phyloP scores from a whole-genome alignment of 1,140 invertebrate species.

The Drosophila melanogaster region DNA sequence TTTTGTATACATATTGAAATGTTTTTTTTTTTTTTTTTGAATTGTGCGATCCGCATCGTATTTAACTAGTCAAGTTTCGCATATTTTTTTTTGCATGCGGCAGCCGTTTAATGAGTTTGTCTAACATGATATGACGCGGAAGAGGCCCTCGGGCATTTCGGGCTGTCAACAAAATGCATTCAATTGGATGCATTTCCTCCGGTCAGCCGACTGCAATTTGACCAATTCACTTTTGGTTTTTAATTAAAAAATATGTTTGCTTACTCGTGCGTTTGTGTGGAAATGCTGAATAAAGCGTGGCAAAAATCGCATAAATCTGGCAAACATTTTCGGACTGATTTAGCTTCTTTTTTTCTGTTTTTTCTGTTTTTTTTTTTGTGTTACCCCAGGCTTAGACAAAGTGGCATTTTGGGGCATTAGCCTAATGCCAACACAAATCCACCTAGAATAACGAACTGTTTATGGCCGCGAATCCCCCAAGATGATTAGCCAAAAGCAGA shows the following conservation, averaged over 20 bases:
- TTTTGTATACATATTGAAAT: not conserved
- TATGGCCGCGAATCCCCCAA: constrained; percentile 6
- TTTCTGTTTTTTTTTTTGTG: not conserved
- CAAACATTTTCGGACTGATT: constrained; percentile 31
- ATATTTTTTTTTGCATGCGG: constrained; percentile 12
- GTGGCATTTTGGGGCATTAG: constrained; percentile 33
- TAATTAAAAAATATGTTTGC: constrained; percentile 39
- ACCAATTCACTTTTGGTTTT: constrained; percentile 25
- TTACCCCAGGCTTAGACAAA: constrained; percentile 3
- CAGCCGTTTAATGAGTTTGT: constrained; percentile 32
- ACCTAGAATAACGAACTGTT: constrained; percentile 32
- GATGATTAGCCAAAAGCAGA: constrained; percentile 24
- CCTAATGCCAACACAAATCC: constrained; percentile 42
- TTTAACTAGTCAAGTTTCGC: constrained; percentile 7
- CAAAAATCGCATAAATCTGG: constrained; percentile 23
- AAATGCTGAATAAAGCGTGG: constrained; percentile 13
- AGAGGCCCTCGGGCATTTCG: constrained; percentile 13
- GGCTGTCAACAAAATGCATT: constrained; percentile 42
- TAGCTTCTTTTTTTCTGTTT: not conserved
- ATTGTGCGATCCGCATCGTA: not conserved
- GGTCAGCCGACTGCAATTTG: constrained; percentile 20
- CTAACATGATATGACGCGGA: constrained; percentile 34
- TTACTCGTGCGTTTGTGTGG: constrained; percentile 9
- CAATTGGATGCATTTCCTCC: constrained; percentile 40
- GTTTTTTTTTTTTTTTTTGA: too few relatives aligned